A percentile compares a stretch with the other conserved stretches of the same genome.
Conservation (phyloP, 2,113 vertebrate genomes). For the Cavia porcellus region DNA sequence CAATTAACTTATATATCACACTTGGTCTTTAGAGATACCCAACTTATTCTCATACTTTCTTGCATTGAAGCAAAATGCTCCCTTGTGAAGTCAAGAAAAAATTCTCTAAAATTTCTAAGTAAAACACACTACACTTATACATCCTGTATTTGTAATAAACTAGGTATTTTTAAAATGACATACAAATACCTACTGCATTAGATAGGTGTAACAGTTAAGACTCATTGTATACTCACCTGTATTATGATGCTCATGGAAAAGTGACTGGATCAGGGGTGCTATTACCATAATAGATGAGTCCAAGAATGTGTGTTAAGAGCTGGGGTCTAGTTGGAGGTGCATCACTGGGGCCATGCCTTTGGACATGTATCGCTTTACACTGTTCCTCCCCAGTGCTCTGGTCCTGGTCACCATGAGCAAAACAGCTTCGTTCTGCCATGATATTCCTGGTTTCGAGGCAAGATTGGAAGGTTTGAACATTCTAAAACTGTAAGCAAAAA, state of each 20-base stretch:
- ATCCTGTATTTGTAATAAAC: background rate
- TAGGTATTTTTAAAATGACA: background rate
- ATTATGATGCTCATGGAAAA: background rate
- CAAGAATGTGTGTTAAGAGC: background rate
- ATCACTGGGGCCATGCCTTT: background rate
- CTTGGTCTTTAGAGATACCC: background rate
- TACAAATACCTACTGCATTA: background rate
- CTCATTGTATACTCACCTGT: background rate
- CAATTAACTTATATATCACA: background rate
- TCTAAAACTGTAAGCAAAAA: background rate
- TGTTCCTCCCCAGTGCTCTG: background rate
- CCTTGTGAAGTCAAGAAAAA: background rate
- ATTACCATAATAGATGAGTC: background rate
- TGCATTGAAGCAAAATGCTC: background rate
- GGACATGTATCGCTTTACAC: background rate
- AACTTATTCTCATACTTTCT: background rate
- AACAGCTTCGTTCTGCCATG: background rate
- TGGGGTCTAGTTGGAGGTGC: background rate
- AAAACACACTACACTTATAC: background rate
- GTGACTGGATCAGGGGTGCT: background rate
- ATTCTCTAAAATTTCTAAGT: background rate
- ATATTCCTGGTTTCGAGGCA: background rate
- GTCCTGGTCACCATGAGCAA: background rate
- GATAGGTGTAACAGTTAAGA: background rate
- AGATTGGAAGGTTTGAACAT: background rate